Base-by-base conservation (phyloP, 1,140 invertebrate species). In the Panulirus ornatus region DNA sequence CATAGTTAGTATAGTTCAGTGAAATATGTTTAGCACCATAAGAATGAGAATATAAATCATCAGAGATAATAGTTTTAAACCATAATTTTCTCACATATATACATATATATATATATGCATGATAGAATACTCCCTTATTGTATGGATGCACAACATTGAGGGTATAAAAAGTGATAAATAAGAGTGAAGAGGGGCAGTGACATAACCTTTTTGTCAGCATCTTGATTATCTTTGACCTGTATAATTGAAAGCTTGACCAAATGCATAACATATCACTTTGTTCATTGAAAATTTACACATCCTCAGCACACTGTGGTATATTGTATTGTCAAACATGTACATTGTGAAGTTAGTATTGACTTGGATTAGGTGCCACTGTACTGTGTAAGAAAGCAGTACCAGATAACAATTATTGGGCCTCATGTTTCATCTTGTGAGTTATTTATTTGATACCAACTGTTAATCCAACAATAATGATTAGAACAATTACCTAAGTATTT, bases 1-100 rank as follows among this genome's bases (percentile, higher is more conserved):
- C 73, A 76, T 86, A 86, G 84, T 76, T 86, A 86, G 84, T 86
- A 34, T 86, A 86, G 84, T 63, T 47, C 51, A 58, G 44, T 63
- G 34, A 75, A 58, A 30, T 16, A 71, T 84, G 11, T 84, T 30
- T 54, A 58, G 78, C 78, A 81, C 78, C 78, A 81, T 14, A 36
- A 58, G 78, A 81, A 36, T 66, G 36, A 51, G 27, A 22, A 82
- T 63, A 82, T 82, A 63, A n/a, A 22, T 63, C 44, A 44, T 44
- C 75, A 78, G 40, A 82, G 51, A 63, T 82, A 36, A 54, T 82
- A 58, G 36, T 54, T 16, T 81, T 82, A 82, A 82, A 82, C 79
- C 47, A 58, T 63, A 34, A 82, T 86, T 44, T 86, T 47, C 73
- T 78, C 84, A 86, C 73, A 30, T 51, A 36, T 58, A 38, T 34